Base-by-base conservation (phyloP, 2,797 vertebrate genomes). In the Sebastes glaucus region DNA sequence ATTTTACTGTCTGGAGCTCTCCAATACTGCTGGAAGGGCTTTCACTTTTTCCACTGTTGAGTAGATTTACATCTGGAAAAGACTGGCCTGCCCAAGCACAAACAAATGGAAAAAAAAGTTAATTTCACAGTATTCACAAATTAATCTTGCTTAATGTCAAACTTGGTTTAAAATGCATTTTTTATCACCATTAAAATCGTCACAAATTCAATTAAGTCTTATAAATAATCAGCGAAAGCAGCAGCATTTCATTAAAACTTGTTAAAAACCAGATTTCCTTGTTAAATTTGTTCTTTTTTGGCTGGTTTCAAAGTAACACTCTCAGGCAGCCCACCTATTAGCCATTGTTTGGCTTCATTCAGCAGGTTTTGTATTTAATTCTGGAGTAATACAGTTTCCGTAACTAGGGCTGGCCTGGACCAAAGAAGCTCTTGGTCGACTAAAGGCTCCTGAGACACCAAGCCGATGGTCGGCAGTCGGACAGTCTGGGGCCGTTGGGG, bases 11-110 rank as follows among this genome's bases (percentile, higher is more conserved):
- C 82, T 87, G 81, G 70, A 71, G 81, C 27, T 69, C 49, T 80
- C 74, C 67, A 22, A 5, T 56, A 49, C 75, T 32, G 3, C 77
- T 80, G 84, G 81, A 87, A n/a, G 7, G 49, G 18, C 20, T n/a
- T 52, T 9, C 0, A 73, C 33, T 27, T 86, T 92, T 88, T 89
- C 89, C 87, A 57, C 78, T 75, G 74, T 78, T 84, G 70, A 92
- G 83, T 85, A 77, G 82, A 87, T 88, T 86, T 87, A 66, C 83
- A 89, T 91, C 84, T 93, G 87, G 85, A 79, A 55, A 71, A 75
- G n/a, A 14, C 56, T 56, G 63, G 35, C 79, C 76, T 75, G 32
- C 64, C 74, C 46, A 63, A 80, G 68, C 38, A 32, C 30, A 71
- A 62, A 56, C 70, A 68, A 78, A 87, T 49, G 77, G 74, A 66